Percentiles rank a stretch among this genome's conserved stretches.
These are phyloP conservation scores for Rhagonycha fulva DNA, from an alignment of 2,888 invertebrate species.

Conservation along the genomic window DNA sequence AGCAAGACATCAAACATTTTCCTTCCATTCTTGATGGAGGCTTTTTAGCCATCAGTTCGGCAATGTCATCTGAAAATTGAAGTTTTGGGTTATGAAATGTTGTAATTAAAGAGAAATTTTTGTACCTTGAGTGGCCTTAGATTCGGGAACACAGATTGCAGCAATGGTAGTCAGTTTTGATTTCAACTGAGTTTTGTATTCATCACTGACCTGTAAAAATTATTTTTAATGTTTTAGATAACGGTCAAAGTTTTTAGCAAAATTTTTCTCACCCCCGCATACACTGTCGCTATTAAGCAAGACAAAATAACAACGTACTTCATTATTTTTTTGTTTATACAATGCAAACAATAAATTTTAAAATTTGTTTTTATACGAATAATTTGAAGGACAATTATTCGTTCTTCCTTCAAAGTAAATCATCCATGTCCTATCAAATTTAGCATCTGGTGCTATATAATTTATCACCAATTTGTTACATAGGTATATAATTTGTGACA, in stretches of 20 bases:
- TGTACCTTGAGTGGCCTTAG: slow-evolving; percentile 15
- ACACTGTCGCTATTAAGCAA: background rate
- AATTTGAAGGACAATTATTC: background rate
- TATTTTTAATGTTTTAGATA: background rate
- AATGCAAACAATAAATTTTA: background rate
- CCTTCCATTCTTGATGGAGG: slow-evolving; percentile 50
- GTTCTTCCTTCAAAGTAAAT: background rate
- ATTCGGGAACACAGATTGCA: slow-evolving; percentile 10
- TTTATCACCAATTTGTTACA: background rate
- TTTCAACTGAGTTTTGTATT: slow-evolving; percentile 3
- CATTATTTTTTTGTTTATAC: background rate
- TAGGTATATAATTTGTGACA: too few relatives aligned
- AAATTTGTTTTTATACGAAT: background rate
- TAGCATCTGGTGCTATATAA: background rate
- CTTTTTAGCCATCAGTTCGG: slow-evolving; percentile 47
- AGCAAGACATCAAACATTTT: slow-evolving; percentile 57
- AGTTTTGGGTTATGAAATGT: background rate
- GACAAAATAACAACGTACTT: slow-evolving; percentile 4
- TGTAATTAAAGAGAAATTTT: background rate
- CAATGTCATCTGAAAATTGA: slow-evolving; percentile 34
- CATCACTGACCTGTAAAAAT: slow-evolving; percentile 7
- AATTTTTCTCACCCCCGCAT: slow-evolving; percentile 4
- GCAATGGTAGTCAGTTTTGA: slow-evolving; percentile 1
- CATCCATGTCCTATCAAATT: background rate
- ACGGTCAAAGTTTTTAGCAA: background rate